Base-by-base conservation (phyloP, 2,113 vertebrate species). In the Melanerpes formicivorus region DNA sequence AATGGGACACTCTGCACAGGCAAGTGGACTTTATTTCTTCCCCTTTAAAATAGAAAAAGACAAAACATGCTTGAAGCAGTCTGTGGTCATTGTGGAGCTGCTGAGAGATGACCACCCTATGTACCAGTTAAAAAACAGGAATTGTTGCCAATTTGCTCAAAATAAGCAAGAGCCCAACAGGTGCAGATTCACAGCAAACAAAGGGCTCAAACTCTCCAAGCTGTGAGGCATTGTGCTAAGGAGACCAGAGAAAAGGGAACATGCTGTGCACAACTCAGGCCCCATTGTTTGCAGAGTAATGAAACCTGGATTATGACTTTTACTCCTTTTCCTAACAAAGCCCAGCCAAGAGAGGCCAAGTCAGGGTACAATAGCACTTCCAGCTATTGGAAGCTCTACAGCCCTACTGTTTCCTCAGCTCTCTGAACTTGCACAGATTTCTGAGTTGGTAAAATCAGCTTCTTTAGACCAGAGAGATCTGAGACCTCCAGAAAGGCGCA, bases 1-100 rank as follows among this genome's bases (percentile, higher is more conserved):
- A 99, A 99, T 0, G 99, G 99, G 37, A 99, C 98, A 0, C 81
- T 95, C 92, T 99, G 99, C 95, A 95, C 96, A 98, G 98, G 99
- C 98, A 97, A 97, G 96, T 44, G 22, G 60, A 69, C 27, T 77
- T 89, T 66, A 23, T 90, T 84, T 84, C 64, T 48, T 79, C 34
- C 34, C 22, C 81, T 86, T 63, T 56, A 21, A 10, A 23, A 62
- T n/a, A n/a, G 52, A 62, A 60, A 27, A 54, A 56, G 26, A 23
- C 10, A 18, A 34, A 14, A 19, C 22, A 29, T n/a, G 7, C 48
- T 37, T 29, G n/a, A 64, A 59, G 25, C 17, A 44, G 9, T 50
- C n/a, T 16, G 48, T 77, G 30, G 30, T 73, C 71, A 86, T 1
- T 0, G 69, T 10, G 59, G 4, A 66, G 40, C 8, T 77, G 54